Evolutionary conservation across 2,797 vertebrate species (phyloP).

Genomic region (Poliocrania exsul): DNA sequence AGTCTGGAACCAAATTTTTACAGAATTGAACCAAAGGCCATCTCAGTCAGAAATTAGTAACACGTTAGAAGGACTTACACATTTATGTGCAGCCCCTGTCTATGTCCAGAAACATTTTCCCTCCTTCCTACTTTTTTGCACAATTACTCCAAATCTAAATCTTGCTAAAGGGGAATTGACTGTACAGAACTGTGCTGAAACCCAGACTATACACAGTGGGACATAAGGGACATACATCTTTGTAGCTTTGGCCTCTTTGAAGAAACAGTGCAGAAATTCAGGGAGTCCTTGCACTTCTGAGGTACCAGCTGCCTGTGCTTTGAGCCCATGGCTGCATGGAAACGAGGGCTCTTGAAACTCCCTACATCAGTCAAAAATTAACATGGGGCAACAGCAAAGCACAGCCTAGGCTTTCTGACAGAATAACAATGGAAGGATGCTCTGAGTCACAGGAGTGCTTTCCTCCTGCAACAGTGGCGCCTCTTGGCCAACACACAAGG

Average conservation of each 20-base stretch:
- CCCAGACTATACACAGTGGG: neutral
- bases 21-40: neutral
- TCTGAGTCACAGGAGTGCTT: accelerated
- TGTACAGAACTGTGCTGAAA: neutral
- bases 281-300: neutral
- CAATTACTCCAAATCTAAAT: neutral
- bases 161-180: neutral
- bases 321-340: neutral
- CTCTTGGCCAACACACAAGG: neutral
- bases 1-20: neutral
- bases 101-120: neutral
- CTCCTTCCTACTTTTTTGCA: neutral
- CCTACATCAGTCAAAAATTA: neutral
- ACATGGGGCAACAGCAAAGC: neutral
- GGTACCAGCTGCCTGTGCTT: accelerated
- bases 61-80: neutral
- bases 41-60: neutral
- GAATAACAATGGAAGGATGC: neutral
- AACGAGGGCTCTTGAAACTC: neutral
- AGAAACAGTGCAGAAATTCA: neutral
- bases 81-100: neutral
- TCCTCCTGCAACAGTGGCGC: neutral
- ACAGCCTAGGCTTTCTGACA: neutral
- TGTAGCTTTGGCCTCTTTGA: neutral
- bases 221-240: neutral